Evolutionary conservation across 2,888 invertebrate genomes (phyloP).

Genomic region (Callosobruchus maculatus): DNA sequence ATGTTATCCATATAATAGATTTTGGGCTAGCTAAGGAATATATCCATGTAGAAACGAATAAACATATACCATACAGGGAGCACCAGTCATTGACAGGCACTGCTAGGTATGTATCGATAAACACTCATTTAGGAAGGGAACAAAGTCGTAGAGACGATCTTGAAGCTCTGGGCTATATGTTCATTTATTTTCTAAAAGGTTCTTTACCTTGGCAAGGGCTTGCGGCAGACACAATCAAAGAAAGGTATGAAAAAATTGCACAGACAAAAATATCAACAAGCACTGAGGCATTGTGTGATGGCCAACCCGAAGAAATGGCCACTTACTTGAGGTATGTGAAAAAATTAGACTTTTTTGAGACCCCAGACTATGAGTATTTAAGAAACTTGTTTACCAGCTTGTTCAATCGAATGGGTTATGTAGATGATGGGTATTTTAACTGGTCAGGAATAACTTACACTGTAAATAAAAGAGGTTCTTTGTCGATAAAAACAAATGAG

Average conservation of each 20-base stretch:
- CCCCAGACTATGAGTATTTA: constrained; percentile 98
- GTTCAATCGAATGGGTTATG: constrained; percentile 81
- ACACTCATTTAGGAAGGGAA: constrained; percentile 99
- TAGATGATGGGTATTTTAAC: constrained; percentile 90
- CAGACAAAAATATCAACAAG: constrained; percentile 99
- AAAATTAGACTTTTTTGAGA: constrained; percentile 98
- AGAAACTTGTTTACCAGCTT: constrained; percentile 91
- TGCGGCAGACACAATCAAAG: constrained; percentile 98
- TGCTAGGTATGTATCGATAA: constrained; percentile 98
- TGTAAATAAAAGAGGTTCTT: constrained; percentile 80
- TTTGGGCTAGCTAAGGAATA: constrained; percentile 99
- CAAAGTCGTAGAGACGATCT: constrained; percentile 98
- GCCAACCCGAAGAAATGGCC: constrained; percentile 93
- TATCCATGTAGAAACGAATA: constrained; percentile 99
- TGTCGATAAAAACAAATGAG: constrained; percentile 89
- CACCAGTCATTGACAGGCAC: constrained; percentile 99
- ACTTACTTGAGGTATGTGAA: constrained; percentile 95
- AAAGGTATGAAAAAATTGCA: constrained; percentile 99
- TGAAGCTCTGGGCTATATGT: constrained; percentile 98
- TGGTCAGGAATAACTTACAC: constrained; percentile 85
- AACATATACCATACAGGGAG: constrained; percentile 99
- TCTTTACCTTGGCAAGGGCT: constrained; percentile 99
- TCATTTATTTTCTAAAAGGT: constrained; percentile 99
- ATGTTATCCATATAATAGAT: constrained; percentile 99
- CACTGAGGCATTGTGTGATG: constrained; percentile 87